Evolutionary conservation across 1,140 invertebrate species (phyloP).

Genomic region (Bombus confusus): DNA sequence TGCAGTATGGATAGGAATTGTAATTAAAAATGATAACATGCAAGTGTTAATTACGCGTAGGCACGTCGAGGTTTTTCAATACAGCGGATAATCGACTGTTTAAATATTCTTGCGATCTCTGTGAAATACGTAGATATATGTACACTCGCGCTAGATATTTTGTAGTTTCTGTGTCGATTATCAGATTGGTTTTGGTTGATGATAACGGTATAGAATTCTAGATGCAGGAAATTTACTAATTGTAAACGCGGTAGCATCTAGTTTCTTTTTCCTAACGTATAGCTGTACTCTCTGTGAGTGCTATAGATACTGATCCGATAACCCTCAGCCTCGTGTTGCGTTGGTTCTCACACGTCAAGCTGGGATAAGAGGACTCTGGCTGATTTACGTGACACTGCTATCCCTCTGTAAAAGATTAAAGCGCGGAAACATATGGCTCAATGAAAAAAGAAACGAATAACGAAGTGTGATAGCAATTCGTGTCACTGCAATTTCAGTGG

Average conservation of each 20-base stretch:
- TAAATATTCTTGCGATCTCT: too few relatives aligned
- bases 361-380: constrained; percentile 37
- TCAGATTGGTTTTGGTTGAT: too few relatives aligned
- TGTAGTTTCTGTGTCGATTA: too few relatives aligned
- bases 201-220: not conserved
- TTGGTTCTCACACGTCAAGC: constrained; percentile 30
- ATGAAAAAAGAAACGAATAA: constrained; percentile 37
- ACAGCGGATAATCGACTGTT: too few relatives aligned
- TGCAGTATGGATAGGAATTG: too few relatives aligned
- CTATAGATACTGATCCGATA: constrained; percentile 26
- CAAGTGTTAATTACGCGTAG: too few relatives aligned
- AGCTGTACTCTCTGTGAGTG: not conserved
- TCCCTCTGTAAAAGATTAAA: constrained; percentile 37
- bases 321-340: constrained; percentile 22
- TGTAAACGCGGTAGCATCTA: not conserved
- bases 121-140: too few relatives aligned
- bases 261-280: not conserved
- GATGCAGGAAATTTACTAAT: not conserved
- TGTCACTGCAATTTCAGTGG: not conserved
- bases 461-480: constrained; percentile 6
- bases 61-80: too few relatives aligned
- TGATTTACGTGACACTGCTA: constrained; percentile 38
- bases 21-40: too few relatives aligned
- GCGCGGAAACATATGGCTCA: constrained; percentile 19
- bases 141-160: too few relatives aligned